Conservation (phyloP, 1,140 invertebrate genomes). For the Holcopasites calliopsidis region DNA sequence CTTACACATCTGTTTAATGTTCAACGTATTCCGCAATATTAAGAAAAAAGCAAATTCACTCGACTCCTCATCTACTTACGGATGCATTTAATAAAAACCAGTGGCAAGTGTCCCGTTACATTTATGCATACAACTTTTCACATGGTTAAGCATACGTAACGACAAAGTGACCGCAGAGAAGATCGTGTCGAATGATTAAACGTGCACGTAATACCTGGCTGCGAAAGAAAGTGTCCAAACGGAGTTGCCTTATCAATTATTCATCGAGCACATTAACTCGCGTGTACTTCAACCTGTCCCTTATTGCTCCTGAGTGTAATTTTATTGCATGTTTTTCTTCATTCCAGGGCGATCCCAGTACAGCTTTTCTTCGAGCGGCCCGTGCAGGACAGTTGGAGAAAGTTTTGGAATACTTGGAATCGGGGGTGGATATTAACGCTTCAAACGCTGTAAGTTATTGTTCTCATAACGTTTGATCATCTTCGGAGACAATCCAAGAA, state of each 20-base stretch:
- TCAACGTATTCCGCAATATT: too few relatives aligned
- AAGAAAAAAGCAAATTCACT: too few relatives aligned
- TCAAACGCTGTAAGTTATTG: slow-evolving; percentile 94
- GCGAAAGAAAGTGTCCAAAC: slow-evolving; percentile 21
- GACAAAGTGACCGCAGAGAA: slow-evolving; percentile 23
- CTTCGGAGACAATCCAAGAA: not conserved
- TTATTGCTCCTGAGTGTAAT: not conserved
- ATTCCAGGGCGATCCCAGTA: slow-evolving; percentile 90
- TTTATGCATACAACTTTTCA: slow-evolving; percentile 14
- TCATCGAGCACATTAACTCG: not conserved
- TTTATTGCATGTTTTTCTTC: slow-evolving; percentile 62
- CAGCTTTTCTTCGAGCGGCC: slow-evolving; percentile 94
- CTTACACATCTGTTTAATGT: too few relatives aligned
- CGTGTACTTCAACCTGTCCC: not conserved
- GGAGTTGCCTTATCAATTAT: slow-evolving; percentile 16
- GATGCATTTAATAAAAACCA: not conserved
- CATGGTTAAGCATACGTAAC: slow-evolving; percentile 24
- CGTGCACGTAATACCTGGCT: slow-evolving; percentile 5
- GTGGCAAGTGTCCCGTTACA: slow-evolving; percentile 9
- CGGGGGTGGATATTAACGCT: slow-evolving; percentile 97
- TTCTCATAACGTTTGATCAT: not conserved
- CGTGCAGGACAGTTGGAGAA: slow-evolving; percentile 97
- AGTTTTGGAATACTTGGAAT: slow-evolving; percentile 95
- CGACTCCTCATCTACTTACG: not conserved
- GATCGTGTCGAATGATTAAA: slow-evolving; percentile 32